Evolutionary conservation across 2,113 vertebrate genomes (phyloP).

Genomic region (Siniperca chuatsi): DNA sequence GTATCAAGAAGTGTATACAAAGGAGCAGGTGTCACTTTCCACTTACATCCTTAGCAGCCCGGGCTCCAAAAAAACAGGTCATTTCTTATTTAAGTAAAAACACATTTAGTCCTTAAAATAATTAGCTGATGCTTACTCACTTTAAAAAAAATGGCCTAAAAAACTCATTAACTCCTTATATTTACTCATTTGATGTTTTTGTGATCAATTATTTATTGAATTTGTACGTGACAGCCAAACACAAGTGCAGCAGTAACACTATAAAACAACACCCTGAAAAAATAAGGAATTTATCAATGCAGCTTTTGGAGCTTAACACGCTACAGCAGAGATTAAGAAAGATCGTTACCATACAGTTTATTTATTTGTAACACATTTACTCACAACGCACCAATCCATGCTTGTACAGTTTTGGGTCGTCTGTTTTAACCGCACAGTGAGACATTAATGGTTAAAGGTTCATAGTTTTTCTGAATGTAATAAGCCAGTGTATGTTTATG

Average conservation of each 20-base stretch:
- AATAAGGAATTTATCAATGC: background rate
- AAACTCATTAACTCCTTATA: background rate
- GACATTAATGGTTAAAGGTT: too few relatives aligned
- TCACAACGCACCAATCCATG: background rate
- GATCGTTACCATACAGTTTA: background rate
- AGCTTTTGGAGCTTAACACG: background rate
- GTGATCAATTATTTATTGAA: too few relatives aligned
- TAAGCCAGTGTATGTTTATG: background rate
- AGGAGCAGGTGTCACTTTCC: slow-evolving; percentile 8
- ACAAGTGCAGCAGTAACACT: background rate
- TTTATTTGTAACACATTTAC: background rate
- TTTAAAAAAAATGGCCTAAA: background rate
- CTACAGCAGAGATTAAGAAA: background rate
- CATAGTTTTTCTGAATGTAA: background rate
- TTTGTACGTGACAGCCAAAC: background rate
- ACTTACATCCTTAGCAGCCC: background rate
- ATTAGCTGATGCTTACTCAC: background rate
- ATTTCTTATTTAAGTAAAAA: background rate
- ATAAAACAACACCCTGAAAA: background rate
- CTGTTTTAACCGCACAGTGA: background rate
- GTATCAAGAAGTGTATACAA: background rate
- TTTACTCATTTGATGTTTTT: background rate
- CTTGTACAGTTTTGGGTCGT: background rate
- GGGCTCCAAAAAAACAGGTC: background rate
- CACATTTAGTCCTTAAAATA: background rate